Conservation (phyloP, 2,113 vertebrate species). For the Notothenia coriiceps region DNA sequence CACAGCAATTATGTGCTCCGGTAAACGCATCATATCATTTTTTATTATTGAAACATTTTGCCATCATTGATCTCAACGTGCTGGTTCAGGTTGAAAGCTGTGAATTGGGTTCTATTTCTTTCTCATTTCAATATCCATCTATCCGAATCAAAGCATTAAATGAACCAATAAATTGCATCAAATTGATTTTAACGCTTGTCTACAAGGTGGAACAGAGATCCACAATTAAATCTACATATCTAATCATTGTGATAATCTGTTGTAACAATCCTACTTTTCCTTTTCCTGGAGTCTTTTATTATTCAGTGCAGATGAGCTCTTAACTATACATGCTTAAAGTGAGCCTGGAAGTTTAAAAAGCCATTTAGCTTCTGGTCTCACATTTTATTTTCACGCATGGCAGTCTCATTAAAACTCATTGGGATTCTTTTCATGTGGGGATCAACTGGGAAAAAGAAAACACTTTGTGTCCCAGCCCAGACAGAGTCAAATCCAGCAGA, state of each 20-base stretch:
- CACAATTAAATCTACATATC: neutral
- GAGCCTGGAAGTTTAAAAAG: slow-evolving; percentile 16
- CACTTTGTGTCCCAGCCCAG: neutral
- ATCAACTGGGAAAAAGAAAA: slow-evolving; percentile 25
- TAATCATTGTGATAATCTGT: neutral
- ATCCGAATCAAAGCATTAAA: neutral
- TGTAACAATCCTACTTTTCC: slow-evolving; percentile 1
- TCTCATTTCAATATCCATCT: neutral
- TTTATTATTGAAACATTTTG: neutral
- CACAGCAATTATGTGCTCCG: slow-evolving; percentile 14
- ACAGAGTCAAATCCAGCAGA: neutral
- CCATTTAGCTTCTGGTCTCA: slow-evolving; percentile 24
- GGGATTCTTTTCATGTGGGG: slow-evolving; percentile 29
- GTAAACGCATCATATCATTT: slow-evolving; percentile 2
- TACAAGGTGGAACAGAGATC: neutral
- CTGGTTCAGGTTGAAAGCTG: neutral
- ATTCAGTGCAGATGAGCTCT: slow-evolving; percentile 1
- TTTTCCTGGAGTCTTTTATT: neutral
- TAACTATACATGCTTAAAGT: slow-evolving; percentile 13
- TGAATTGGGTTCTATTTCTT: neutral
- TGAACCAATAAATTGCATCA: no score
- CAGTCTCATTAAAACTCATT: slow-evolving; percentile 53
- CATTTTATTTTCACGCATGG: slow-evolving; percentile 17
- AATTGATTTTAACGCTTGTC: neutral
- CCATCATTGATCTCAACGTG: neutral